phyloP scores from a whole-genome alignment of 2,797 vertebrate species.

The Merluccius polli region DNA sequence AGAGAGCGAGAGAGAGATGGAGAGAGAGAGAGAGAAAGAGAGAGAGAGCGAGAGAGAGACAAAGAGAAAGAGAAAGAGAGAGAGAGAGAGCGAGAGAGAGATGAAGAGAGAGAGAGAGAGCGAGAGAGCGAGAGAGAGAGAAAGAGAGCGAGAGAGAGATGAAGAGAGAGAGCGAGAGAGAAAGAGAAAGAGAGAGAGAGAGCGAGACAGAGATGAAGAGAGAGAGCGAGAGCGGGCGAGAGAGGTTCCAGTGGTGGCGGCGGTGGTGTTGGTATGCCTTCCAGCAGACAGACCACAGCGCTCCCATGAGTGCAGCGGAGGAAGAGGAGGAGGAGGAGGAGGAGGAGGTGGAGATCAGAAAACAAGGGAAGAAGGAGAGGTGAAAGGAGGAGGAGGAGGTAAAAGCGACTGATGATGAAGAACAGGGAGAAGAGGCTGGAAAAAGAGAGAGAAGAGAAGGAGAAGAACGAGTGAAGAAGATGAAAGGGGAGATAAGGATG shows the following conservation, averaged over 20 bases:
- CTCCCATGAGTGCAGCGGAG: slow-evolving; percentile 67
- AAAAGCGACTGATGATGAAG: slow-evolving; percentile 13
- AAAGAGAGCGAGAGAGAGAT: slow-evolving; percentile 35
- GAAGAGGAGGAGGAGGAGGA: slow-evolving; percentile 44
- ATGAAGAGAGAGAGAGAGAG: slow-evolving; percentile 30
- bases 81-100: slow-evolving; percentile 2
- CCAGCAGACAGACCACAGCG: slow-evolving; percentile 73
- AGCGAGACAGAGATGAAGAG: slow-evolving; percentile 32
- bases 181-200: slow-evolving; percentile 29
- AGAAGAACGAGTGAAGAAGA: slow-evolving; percentile 16
- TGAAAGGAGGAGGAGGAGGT: not conserved
- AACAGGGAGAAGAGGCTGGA: slow-evolving; percentile 20
- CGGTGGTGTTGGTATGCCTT: slow-evolving; percentile 71
- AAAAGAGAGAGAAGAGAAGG: slow-evolving; percentile 20
- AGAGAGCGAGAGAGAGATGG: slow-evolving; percentile 53
- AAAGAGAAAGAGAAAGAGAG: slow-evolving; percentile 36
- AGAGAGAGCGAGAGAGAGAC: slow-evolving; percentile 59
- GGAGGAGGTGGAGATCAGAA: slow-evolving; percentile 2
- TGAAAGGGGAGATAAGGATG: slow-evolving; percentile 31
- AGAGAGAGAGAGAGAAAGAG: slow-evolving; percentile 59
- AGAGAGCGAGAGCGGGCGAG: slow-evolving; percentile 56
- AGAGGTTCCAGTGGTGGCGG: slow-evolving; percentile 72
- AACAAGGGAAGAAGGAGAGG: slow-evolving; percentile 2
- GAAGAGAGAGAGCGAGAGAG: not conserved
- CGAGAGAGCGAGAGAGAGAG: slow-evolving; percentile 39